Conservation (phyloP, 2,888 invertebrate species). For the Merodon equestris region DNA sequence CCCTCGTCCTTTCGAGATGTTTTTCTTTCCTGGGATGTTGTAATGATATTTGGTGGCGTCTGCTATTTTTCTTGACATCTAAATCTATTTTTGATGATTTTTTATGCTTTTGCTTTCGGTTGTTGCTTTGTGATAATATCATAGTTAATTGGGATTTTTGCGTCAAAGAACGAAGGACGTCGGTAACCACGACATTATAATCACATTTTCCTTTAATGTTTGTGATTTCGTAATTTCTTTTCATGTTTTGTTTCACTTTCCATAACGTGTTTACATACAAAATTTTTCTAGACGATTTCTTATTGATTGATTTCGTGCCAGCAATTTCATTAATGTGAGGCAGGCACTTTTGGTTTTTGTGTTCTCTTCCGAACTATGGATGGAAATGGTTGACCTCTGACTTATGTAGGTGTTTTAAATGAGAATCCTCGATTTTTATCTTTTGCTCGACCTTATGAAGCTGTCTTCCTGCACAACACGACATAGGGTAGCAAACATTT, state of each 20-base stretch:
- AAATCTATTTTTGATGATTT: too few species aligned
- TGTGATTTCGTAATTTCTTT: constrained; percentile 1
- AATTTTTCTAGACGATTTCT: constrained; percentile 30
- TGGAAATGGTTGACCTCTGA: too few species aligned
- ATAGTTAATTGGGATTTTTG: constrained; percentile 54
- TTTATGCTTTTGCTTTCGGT: too few species aligned
- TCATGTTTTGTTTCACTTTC: constrained; percentile 1
- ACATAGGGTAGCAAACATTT: too few species aligned
- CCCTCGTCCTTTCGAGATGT: not conserved
- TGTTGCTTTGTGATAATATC: constrained; percentile 33
- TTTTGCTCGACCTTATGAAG: too few species aligned
- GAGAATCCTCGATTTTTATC: too few species aligned
- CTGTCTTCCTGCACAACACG: too few species aligned
- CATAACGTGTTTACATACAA: constrained; percentile 21
- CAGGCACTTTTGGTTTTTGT: not conserved
- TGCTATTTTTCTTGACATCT: constrained; percentile 17
- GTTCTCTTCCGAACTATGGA: too few species aligned
- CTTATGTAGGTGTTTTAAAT: too few species aligned
- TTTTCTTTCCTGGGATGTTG: constrained; percentile 2
- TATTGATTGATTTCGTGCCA: constrained; percentile 33
- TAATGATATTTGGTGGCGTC: constrained; percentile 38
- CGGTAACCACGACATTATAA: constrained; percentile 23
- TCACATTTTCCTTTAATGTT: constrained; percentile 18
- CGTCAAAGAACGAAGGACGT: constrained; percentile 18
- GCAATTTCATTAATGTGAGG: constrained; percentile 23